These are phyloP conservation scores for Limnodromus scolopaceus DNA, from an alignment of 2,797 vertebrate genomes.

Conservation along the genomic window DNA sequence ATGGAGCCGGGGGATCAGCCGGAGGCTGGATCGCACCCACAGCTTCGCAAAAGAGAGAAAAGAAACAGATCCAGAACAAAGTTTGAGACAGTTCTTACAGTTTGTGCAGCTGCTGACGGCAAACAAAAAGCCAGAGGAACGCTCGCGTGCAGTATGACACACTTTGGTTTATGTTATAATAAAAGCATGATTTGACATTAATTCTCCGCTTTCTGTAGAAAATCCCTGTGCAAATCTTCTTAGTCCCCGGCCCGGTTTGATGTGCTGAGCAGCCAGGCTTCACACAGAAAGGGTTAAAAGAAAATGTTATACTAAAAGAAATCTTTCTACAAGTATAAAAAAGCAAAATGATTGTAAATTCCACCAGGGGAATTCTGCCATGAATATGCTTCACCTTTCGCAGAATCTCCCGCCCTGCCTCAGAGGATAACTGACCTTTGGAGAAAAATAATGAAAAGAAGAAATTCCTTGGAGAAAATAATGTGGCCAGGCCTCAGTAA, in stretches of 20 bases:
- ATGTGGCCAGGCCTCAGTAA: slow-evolving; percentile 93
- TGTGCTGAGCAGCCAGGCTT: background rate
- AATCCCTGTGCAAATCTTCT: background rate
- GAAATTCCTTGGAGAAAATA: slow-evolving; percentile 94
- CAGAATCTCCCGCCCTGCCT: slow-evolving; percentile 89
- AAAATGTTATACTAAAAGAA: slow-evolving; percentile 71
- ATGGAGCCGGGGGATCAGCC: accelerated
- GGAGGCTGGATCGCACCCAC: accelerated
- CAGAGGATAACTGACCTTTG: slow-evolving; percentile 98
- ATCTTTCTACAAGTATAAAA: slow-evolving; percentile 67
- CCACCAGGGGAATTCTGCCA: slow-evolving; percentile 85
- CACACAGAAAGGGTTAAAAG: slow-evolving; percentile 78
- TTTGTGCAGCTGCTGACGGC: background rate
- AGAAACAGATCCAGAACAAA: background rate
- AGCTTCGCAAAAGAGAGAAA: background rate
- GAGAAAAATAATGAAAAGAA: slow-evolving; percentile 90
- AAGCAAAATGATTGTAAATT: slow-evolving; percentile 90
- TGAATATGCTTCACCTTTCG: slow-evolving; percentile 93
- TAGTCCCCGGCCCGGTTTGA: background rate
- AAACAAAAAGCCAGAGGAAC: background rate
- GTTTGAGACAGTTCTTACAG: background rate
- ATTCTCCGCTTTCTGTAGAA: background rate
- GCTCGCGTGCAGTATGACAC: background rate
- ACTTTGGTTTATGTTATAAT: background rate
- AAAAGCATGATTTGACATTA: slow-evolving; percentile 18